These are phyloP conservation scores for Chelidonichthys spinosus DNA, from an alignment of 2,797 vertebrate species.

Conservation along the genomic window DNA sequence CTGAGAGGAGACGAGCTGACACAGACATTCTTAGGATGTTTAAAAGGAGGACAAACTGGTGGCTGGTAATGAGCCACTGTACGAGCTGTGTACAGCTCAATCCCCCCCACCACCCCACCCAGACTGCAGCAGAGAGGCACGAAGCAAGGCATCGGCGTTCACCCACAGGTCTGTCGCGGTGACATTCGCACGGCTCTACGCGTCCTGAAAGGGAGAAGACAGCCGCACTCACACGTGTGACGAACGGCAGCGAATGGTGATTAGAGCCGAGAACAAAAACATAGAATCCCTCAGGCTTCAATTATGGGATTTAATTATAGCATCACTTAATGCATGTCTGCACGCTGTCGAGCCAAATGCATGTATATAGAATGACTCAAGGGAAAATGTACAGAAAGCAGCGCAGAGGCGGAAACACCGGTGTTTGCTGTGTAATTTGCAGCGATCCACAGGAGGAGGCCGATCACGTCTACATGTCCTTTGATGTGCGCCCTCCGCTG, in stretches of 20 bases:
- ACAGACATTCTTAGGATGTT: slow-evolving; percentile 37
- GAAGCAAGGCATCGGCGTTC: slow-evolving; percentile 13
- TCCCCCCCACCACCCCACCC: slow-evolving; percentile 13
- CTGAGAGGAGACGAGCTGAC: slow-evolving; percentile 50
- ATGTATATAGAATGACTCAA: slow-evolving; percentile 54
- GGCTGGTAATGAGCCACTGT: slow-evolving; percentile 49
- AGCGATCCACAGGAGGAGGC: slow-evolving; percentile 8
- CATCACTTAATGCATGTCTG: slow-evolving; percentile 43
- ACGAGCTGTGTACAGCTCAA: not conserved
- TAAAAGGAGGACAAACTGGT: slow-evolving; percentile 40
- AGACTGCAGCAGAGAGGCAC: slow-evolving; percentile 19
- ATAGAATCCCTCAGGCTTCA: slow-evolving; percentile 63
- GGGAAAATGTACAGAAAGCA: slow-evolving; percentile 62
- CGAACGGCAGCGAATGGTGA: slow-evolving; percentile 30
- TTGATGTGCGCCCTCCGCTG: not conserved
- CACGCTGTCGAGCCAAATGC: slow-evolving; percentile 33
- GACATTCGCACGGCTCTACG: slow-evolving; percentile 30
- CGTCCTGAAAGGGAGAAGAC: slow-evolving; percentile 24
- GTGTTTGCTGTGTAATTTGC: slow-evolving; percentile 25
- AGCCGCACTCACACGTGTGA: slow-evolving; percentile 22
- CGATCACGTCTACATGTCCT: not conserved
- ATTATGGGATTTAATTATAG: slow-evolving; percentile 68
- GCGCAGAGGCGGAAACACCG: slow-evolving; percentile 50
- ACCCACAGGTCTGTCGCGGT: slow-evolving; percentile 17
- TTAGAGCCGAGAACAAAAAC: slow-evolving; percentile 51